These are phyloP conservation scores for Contarinia nasturtii DNA, from an alignment of 1,140 invertebrate genomes.

Conservation along the genomic window DNA sequence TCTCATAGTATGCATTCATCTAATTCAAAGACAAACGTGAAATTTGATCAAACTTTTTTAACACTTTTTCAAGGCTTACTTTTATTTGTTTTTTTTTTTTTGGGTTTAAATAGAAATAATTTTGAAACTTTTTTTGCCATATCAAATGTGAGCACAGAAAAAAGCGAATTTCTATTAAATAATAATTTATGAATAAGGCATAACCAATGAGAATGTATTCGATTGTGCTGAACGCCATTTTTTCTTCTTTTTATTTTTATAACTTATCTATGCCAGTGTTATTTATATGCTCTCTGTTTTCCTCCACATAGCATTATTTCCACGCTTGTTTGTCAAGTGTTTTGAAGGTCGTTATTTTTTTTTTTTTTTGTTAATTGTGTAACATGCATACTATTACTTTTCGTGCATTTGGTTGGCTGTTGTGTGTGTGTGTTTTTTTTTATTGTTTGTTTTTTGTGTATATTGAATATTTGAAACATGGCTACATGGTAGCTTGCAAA, in stretches of 20 bases:
- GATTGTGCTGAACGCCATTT: neutral
- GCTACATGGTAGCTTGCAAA: too few species aligned
- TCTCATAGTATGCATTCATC: neutral
- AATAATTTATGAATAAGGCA: neutral
- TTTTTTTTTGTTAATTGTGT: neutral
- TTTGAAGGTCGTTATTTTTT: neutral
- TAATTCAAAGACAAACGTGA: neutral
- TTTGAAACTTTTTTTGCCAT: neutral
- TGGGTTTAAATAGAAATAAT: neutral
- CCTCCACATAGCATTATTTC: neutral
- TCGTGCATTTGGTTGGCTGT: too few species aligned
- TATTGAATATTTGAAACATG: too few species aligned
- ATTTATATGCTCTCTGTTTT: neutral
- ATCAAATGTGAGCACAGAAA: too few species aligned
- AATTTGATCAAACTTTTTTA: too few species aligned
- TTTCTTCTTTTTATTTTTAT: neutral
- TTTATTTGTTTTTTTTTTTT: neutral
- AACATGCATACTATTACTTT: too few species aligned
- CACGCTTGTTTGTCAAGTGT: neutral
- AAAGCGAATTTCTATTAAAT: neutral
- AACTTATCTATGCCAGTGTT: neutral
- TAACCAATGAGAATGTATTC: neutral
- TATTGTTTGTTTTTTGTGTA: too few species aligned
- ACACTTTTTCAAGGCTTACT: too few species aligned
- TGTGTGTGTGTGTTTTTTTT: neutral